Base-by-base conservation (phyloP, 2,113 vertebrate genomes). In the Nibea albiflora region DNA sequence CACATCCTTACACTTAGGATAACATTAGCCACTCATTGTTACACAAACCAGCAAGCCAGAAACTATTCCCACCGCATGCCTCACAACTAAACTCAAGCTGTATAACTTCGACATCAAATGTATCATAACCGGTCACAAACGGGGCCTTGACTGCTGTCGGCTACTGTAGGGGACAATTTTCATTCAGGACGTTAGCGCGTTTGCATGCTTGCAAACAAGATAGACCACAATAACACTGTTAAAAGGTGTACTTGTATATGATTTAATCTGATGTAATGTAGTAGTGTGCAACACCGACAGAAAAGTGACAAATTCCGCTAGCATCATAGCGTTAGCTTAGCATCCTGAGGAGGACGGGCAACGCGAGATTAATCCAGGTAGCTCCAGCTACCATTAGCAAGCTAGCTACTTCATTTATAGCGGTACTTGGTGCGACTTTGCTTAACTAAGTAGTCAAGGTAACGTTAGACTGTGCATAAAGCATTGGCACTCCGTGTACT, bases 291-390 rank as follows among this genome's bases (percentile, higher is more conserved):
- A 11, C 2, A 20, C 11, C 15, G 3, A n/a, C 3, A 7, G 3
- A 53, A 53, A 60, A 0, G 24, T 5, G 3, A 50, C 11, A 5
- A 46, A n/a, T n/a, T 7, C 19, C n/a, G 17, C 57, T 80, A 84
- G 85, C 80, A 1, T 31, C 11, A 16, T 44, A 56, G 73, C 68
- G 8, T 88, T 93, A 90, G 88, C 92, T 85, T 88, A 88, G 85
- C 85, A 61, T 68, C 17, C n/a, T 0, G 3, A 11, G 11, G 28
- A 73, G 82, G 84, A 47, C 78, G 78, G 78, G 75, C 20, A 53
- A 49, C 3, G 20, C 19, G 15, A 22, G 5, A 35, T 15, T 14
- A 70, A 66, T 39, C 20, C 50, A 26, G 8, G 24, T 16, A 50
- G 68, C 54, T 44, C 3, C 17, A 35, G 66, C 46, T 82, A 85